Evolutionary conservation across 2,113 vertebrate genomes (phyloP).

Genomic region (Rafetus swinhoei): DNA sequence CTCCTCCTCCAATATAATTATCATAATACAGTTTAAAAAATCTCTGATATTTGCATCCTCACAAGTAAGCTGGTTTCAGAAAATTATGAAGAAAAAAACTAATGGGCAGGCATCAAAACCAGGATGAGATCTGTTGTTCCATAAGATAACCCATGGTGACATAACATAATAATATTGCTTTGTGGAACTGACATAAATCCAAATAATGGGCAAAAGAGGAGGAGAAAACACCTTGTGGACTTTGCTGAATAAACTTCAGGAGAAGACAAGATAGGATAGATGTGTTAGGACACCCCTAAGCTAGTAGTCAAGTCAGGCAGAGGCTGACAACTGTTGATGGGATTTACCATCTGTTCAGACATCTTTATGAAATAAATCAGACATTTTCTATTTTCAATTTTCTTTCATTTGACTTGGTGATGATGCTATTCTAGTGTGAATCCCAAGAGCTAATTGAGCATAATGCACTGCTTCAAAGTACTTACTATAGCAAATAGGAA

Average conservation of each 20-base stretch:
- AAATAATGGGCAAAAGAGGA: not conserved
- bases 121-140: not conserved
- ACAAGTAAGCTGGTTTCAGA: not conserved
- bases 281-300: not conserved
- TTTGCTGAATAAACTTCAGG: not conserved
- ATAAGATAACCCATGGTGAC: not conserved
- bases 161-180: not conserved
- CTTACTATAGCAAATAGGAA: not conserved
- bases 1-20: not conserved
- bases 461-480: not conserved
- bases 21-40: accelerated
- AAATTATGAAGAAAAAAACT: not conserved
- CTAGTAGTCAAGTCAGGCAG: not conserved
- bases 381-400: not conserved
- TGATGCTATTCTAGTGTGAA: not conserved
- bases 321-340: not conserved
- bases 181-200: not conserved
- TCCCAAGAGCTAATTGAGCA: not conserved
- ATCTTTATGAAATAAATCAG: not conserved
- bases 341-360: accelerated
- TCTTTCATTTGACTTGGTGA: not conserved
- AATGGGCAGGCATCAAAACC: not conserved
- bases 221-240: not conserved
- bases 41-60: not conserved
- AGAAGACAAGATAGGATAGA: not conserved